These are phyloP conservation scores for Anseranas semipalmata DNA, from an alignment of 2,113 vertebrate species.

Conservation along the genomic window DNA sequence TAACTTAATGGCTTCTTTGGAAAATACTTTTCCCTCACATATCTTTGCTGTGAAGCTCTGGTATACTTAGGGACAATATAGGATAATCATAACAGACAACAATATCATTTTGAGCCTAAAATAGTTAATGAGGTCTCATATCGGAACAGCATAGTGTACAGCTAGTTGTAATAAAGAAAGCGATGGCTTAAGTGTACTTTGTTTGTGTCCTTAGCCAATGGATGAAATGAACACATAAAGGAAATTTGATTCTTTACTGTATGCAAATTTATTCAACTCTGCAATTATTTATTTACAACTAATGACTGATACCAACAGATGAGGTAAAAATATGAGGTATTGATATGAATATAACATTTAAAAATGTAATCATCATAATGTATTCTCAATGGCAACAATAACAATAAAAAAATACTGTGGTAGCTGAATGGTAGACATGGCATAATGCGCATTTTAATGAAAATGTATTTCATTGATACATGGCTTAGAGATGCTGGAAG, in stretches of 20 bases:
- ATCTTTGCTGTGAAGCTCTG: background rate
- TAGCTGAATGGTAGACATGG: conserved; percentile 49
- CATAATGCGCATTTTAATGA: conserved; percentile 38
- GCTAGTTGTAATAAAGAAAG: background rate
- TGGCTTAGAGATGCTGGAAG: conserved; percentile 30
- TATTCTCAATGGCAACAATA: conserved; percentile 73
- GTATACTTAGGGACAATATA: background rate
- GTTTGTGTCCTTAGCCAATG: background rate
- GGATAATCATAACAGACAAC: background rate
- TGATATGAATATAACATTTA: conserved; percentile 77
- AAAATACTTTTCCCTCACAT: background rate
- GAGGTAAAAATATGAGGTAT: conserved; percentile 87
- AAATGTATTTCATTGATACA: background rate
- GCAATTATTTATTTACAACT: conserved; percentile 79
- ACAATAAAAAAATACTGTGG: conserved; percentile 72
- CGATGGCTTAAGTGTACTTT: background rate
- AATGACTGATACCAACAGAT: conserved; percentile 76
- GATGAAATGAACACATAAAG: background rate
- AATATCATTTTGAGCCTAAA: background rate
- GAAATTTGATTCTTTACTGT: conserved; percentile 12
- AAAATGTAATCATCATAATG: conserved; percentile 72
- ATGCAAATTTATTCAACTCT: conserved; percentile 77
- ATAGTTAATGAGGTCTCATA: background rate
- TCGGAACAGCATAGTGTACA: background rate
- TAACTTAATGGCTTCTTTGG: background rate